These are phyloP conservation scores for Elephantulus edwardii DNA, from an alignment of 2,113 vertebrate species.

Conservation along the genomic window DNA sequence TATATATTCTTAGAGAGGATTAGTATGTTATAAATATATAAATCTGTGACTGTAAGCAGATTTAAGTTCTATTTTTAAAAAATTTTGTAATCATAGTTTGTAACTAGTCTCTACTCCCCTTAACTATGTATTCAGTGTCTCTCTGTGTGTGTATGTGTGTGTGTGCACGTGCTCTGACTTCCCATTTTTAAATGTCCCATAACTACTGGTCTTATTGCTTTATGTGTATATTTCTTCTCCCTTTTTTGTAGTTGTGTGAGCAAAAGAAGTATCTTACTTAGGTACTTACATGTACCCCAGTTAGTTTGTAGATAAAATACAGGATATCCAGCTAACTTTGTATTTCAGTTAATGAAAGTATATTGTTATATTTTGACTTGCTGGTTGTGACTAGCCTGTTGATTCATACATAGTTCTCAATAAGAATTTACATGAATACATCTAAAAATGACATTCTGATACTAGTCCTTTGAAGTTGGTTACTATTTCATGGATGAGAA, in stretches of 20 bases:
- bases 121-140: neutral
- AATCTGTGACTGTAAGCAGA: too few species aligned
- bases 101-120: neutral
- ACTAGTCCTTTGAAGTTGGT: neutral
- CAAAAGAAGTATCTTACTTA: neutral
- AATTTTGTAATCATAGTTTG: neutral
- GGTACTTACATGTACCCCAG: neutral
- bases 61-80: too few species aligned
- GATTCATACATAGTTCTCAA: neutral
- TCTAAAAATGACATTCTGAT: slow-evolving; percentile 33
- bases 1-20: neutral
- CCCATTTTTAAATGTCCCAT: neutral
- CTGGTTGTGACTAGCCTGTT: neutral
- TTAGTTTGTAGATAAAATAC: neutral
- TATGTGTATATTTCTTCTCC: neutral
- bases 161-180: neutral
- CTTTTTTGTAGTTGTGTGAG: slow-evolving; percentile 1
- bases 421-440: slow-evolving; percentile 11
- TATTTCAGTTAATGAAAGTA: neutral
- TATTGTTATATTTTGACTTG: neutral
- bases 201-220: neutral
- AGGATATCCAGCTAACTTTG: neutral
- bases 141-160: neutral
- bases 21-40: neutral
- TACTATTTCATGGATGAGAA: too few species aligned